phyloP scores from a whole-genome alignment of 1,140 invertebrate genomes.

The Leguminivora glycinivorella region DNA sequence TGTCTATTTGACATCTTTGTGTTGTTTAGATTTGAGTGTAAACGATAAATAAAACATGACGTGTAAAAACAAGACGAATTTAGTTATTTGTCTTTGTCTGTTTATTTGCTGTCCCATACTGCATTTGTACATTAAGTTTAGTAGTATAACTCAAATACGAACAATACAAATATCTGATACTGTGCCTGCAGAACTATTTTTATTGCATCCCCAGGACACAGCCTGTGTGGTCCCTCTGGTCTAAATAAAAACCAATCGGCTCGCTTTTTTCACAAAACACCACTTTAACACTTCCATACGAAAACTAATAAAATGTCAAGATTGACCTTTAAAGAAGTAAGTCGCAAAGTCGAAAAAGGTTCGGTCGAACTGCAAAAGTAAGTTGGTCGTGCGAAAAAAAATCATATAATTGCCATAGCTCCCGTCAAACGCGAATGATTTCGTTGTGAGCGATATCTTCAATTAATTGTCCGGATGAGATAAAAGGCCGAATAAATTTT shows the following conservation, averaged over 20 bases:
- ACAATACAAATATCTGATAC: not conserved
- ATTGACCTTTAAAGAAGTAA: not conserved
- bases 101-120: not conserved
- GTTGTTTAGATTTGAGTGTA: no score
- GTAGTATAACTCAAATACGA: not conserved
- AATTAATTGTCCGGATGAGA: constrained; percentile 25
- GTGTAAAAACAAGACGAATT: no score
- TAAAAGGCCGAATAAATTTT: constrained; percentile 36
- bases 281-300: not conserved
- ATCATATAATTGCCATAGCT: constrained; percentile 36
- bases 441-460: constrained; percentile 39
- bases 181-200: not conserved
- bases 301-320: not conserved
- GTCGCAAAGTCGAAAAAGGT: not conserved
- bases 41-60: no score
- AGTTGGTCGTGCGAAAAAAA: constrained; percentile 17
- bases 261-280: constrained; percentile 26
- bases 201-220: not conserved
- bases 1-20: no score
- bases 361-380: not conserved
- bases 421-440: constrained; percentile 43
- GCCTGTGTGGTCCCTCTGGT: constrained; percentile 28
- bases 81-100: no score
- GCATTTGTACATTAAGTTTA: not conserved
- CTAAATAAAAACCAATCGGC: constrained; percentile 27